A percentile compares a stretch with the other conserved stretches of the same genome.
Conservation (phyloP, 2,113 vertebrate genomes). For the Rynchops niger region DNA sequence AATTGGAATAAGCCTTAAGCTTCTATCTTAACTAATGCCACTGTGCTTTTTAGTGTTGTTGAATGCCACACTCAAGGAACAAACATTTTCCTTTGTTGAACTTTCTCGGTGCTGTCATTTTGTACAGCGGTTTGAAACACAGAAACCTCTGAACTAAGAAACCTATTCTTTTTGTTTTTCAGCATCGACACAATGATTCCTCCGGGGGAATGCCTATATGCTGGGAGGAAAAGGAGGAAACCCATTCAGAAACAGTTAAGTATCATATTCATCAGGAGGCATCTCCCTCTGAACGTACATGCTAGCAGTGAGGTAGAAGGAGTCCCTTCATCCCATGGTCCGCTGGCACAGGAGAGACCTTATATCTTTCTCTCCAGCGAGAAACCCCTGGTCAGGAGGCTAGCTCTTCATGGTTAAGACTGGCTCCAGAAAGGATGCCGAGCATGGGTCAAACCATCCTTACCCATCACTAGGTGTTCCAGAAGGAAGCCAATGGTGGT, state of each 20-base stretch:
- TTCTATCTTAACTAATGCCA: slow-evolving; percentile 58
- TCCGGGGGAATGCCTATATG: slow-evolving; percentile 92
- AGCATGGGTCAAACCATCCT: neutral
- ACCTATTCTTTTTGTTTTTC: slow-evolving; percentile 61
- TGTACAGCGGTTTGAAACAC: neutral
- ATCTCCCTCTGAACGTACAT: accelerated
- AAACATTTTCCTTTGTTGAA: neutral
- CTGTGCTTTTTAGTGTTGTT: slow-evolving; percentile 13
- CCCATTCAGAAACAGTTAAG: slow-evolving; percentile 95
- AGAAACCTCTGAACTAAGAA: neutral
- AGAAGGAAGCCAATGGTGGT: neutral
- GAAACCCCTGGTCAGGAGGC: neutral
- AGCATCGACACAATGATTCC: slow-evolving; percentile 88
- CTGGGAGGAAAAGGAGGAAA: slow-evolving; percentile 92
- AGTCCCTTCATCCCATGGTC: neutral
- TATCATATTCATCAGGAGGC: slow-evolving; percentile 1
- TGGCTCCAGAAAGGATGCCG: neutral
- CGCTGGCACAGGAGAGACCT: neutral
- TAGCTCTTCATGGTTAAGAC: neutral
- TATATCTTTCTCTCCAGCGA: neutral
- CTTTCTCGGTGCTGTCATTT: neutral
- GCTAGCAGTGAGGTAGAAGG: neutral
- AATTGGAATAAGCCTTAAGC: slow-evolving; percentile 40
- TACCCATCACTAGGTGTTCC: neutral
- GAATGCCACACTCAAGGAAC: slow-evolving; percentile 37